Percentiles rank a stretch among this genome's conserved stretches.
These are phyloP conservation scores for Elmis aenea DNA, from an alignment of 2,888 invertebrate species.

Conservation along the genomic window DNA sequence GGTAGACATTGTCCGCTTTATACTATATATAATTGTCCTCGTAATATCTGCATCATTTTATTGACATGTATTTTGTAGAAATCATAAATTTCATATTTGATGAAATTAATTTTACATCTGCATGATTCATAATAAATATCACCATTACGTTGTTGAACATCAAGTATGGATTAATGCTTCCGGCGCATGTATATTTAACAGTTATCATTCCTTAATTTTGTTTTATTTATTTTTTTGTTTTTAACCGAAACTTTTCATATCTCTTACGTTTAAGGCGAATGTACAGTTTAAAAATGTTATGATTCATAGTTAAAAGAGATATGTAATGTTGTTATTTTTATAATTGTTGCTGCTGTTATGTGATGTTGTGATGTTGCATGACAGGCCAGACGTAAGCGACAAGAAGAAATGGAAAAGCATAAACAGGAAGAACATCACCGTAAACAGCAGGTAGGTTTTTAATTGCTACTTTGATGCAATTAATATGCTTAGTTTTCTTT, in stretches of 20 bases:
- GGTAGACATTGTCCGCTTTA: no score
- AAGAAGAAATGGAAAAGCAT: constrained; percentile 80
- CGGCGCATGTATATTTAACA: constrained; percentile 24
- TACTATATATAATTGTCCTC: no score
- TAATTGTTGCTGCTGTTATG: constrained; percentile 26
- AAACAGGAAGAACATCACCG: constrained; percentile 79
- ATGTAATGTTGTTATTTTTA: constrained; percentile 11
- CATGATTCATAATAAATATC: constrained; percentile 2
- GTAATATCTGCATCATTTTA: no score
- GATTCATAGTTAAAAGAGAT: constrained; percentile 6
- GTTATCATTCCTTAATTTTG: constrained; percentile 9
- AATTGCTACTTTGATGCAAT: constrained; percentile 1
- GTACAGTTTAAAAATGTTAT: not conserved
- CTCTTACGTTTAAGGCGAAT: constrained; percentile 5
- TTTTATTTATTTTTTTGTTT: constrained; percentile 9
- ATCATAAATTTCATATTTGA: constrained; percentile 1
- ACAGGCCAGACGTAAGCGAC: constrained; percentile 80
- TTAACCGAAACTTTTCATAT: constrained; percentile 11
- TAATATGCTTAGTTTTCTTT: constrained; percentile 2
- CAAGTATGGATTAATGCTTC: constrained; percentile 28
- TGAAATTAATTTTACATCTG: constrained; percentile 6
- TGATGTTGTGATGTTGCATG: constrained; percentile 52
- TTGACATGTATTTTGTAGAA: no score
- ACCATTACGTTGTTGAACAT: no score
- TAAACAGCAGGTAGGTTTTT: constrained; percentile 70